Evolutionary conservation across 1,140 invertebrate genomes (phyloP).

Genomic region (Ladona fulva): DNA sequence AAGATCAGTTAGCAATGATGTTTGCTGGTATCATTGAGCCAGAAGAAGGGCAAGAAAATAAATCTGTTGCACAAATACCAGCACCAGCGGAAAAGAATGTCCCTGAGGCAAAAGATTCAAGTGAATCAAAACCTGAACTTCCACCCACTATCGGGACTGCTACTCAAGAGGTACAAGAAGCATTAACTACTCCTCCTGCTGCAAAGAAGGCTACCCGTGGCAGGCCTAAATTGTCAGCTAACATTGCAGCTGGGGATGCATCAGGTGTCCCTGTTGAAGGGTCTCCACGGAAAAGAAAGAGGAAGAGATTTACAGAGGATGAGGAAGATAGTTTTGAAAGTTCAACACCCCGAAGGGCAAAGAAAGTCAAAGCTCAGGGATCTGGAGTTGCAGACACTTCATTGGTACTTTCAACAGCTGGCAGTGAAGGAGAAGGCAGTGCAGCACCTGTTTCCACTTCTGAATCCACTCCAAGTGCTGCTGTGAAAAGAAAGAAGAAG

Average conservation of each 20-base stretch:
- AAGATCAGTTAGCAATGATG: not conserved
- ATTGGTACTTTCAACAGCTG: not conserved
- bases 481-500: not conserved
- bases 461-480: not conserved
- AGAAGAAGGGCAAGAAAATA: not conserved
- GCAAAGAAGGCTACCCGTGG: not conserved
- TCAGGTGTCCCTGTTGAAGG: not conserved
- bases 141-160: not conserved
- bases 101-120: not conserved
- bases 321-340: not conserved
- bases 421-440: not conserved
- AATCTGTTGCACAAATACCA: not conserved
- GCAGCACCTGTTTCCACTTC: not conserved
- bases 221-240: not conserved
- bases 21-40: not conserved
- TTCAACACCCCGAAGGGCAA: not conserved
- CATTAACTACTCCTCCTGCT: not conserved
- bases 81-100: not conserved
- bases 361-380: not conserved
- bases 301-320: not conserved
- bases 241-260: not conserved
- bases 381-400: not conserved
- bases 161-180: not conserved
- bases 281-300: not conserved
- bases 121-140: not conserved